These are phyloP conservation scores for Eupithecia centaureata DNA, from an alignment of 2,888 invertebrate species.

Conservation along the genomic window DNA sequence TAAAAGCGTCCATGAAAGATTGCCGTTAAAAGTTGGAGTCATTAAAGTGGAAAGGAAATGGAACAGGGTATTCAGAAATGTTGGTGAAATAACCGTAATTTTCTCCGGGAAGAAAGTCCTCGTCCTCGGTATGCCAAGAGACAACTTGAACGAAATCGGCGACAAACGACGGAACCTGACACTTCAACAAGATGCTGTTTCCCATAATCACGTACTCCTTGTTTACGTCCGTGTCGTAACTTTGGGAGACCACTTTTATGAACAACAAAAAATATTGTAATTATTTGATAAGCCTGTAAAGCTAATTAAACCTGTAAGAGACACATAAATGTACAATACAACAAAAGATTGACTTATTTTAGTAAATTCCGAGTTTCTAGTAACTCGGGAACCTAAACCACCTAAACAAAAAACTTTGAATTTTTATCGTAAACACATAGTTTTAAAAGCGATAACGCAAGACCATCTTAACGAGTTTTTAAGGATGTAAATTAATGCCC, in stretches of 20 bases:
- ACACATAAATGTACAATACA: background rate
- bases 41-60: slow-evolving; percentile 37
- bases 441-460: slow-evolving; percentile 26
- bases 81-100: slow-evolving; percentile 81
- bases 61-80: slow-evolving; percentile 34
- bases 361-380: background rate
- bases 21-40: background rate
- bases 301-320: background rate
- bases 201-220: slow-evolving; percentile 93
- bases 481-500: background rate
- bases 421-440: background rate
- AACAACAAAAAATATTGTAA: slow-evolving; percentile 35
- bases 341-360: background rate
- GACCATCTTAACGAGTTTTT: background rate
- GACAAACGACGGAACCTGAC: slow-evolving; percentile 93
- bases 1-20: background rate
- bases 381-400: background rate
- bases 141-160: slow-evolving; percentile 93
- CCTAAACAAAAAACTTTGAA: slow-evolving; percentile 12
- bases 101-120: slow-evolving; percentile 87
- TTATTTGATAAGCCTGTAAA: slow-evolving; percentile 19
- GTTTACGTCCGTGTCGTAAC: slow-evolving; percentile 92
- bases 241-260: slow-evolving; percentile 89
- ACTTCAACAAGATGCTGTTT: slow-evolving; percentile 91
- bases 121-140: slow-evolving; percentile 91